These are phyloP conservation scores for Anas platyrhynchos DNA, from an alignment of 2,113 vertebrate genomes.

Conservation along the genomic window DNA sequence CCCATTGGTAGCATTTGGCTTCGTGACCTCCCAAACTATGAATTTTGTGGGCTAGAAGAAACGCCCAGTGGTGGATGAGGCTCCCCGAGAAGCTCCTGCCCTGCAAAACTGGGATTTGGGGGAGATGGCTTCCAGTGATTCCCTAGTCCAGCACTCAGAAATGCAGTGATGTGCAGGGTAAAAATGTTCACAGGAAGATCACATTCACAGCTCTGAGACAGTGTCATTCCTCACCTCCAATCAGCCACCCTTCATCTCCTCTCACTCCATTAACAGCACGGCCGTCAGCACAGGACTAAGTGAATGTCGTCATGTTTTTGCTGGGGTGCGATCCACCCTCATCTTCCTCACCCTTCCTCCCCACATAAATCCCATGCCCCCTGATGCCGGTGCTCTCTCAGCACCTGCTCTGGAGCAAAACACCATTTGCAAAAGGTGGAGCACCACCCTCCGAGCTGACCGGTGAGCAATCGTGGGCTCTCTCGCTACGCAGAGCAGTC, in stretches of 20 bases:
- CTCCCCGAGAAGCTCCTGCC: not conserved
- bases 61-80: fast-evolving
- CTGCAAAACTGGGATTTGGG: not conserved
- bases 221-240: not conserved
- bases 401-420: not conserved
- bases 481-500: not conserved
- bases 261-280: fast-evolving
- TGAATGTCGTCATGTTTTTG: not conserved
- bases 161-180: not conserved
- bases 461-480: not conserved
- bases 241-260: not conserved
- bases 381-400: not conserved
- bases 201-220: not conserved
- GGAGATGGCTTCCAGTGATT: not conserved
- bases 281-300: not conserved
- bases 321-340: not conserved
- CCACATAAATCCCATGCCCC: not conserved
- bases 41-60: not conserved
- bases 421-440: not conserved
- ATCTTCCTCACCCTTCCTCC: not conserved
- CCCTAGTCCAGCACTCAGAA: not conserved
- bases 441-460: not conserved
- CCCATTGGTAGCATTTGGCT: constrained; percentile 39
- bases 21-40: not conserved
- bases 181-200: not conserved